Conservation (phyloP, 64 coral and sea anemone species). For the Astreopora myriophthalma region DNA sequence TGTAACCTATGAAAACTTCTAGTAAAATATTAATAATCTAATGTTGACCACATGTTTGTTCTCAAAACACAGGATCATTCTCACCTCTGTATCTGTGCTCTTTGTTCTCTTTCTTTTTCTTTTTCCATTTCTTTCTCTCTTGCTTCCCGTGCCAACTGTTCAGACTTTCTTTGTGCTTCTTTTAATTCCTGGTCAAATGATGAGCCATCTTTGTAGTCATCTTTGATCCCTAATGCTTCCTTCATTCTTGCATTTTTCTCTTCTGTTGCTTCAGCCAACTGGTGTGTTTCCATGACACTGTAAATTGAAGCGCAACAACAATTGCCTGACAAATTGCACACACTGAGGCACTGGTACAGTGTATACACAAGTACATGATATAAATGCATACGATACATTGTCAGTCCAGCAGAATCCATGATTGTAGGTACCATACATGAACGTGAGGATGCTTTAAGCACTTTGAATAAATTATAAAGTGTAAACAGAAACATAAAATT, state of each 20-base stretch:
- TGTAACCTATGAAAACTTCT: not conserved
- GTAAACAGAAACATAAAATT: too few species aligned
- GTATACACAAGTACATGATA: too few species aligned
- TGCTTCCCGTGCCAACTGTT: constrained; percentile 57
- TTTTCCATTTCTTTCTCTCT: constrained; percentile 60
- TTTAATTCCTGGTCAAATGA: constrained; percentile 94
- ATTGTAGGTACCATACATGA: too few species aligned
- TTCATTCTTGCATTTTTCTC: constrained; percentile 95
- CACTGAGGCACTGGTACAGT: not conserved
- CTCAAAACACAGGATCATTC: not conserved
- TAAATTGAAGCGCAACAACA: not conserved
- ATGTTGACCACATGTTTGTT: not conserved
- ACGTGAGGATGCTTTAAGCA: too few species aligned
- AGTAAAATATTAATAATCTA: not conserved
- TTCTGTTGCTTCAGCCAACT: constrained; percentile 92
- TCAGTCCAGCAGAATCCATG: too few species aligned
- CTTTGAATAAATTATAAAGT: too few species aligned
- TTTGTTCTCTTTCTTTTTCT: constrained; percentile 62
- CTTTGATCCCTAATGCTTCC: constrained; percentile 88
- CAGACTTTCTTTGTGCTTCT: constrained; percentile 64
- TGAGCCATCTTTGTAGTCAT: constrained; percentile 92
- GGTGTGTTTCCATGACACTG: constrained; percentile 88
- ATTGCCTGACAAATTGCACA: not conserved
- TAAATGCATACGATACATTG: too few species aligned
- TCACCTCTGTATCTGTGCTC: constrained; percentile 40